Conservation (phyloP, 2,113 vertebrate genomes). For the Forbesichthys papilliferus region DNA sequence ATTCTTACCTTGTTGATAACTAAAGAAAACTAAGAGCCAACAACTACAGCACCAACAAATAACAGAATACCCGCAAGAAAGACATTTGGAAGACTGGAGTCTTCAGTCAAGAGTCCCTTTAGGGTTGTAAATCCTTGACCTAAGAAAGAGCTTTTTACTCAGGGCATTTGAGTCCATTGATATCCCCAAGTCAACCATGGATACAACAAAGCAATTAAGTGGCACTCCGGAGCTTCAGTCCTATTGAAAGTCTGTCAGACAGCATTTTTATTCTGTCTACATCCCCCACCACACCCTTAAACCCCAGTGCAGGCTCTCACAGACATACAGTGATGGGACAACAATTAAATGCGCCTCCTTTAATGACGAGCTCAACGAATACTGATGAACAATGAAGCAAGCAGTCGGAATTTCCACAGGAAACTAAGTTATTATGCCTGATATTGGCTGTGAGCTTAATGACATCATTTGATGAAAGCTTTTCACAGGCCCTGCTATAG, state of each 20-base stretch:
- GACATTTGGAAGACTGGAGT: no score
- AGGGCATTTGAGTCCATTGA: conserved; percentile 22
- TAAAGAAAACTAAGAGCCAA: no score
- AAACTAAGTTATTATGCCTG: neutral
- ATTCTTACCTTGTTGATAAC: no score
- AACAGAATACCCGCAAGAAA: no score
- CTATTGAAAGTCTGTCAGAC: conserved; percentile 26
- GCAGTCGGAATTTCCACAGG: neutral
- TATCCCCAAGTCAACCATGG: conserved; percentile 29
- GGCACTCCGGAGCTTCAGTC: conserved; percentile 16
- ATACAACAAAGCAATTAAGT: conserved; percentile 50
- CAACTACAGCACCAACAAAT: no score
- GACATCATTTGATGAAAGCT: neutral
- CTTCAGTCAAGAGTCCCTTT: conserved; percentile 16
- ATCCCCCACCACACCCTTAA: neutral
- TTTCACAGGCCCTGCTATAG: neutral
- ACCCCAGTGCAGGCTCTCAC: neutral
- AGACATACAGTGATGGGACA: neutral
- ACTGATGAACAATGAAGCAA: neutral
- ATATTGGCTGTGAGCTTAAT: neutral
- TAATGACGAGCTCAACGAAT: neutral
- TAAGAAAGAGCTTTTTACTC: conserved; percentile 24
- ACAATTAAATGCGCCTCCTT: neutral
- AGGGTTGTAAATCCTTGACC: conserved; percentile 40
- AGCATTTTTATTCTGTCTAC: conserved; percentile 34